Conservation (phyloP, 2,888 invertebrate species). For the Cataglyphis livida region DNA sequence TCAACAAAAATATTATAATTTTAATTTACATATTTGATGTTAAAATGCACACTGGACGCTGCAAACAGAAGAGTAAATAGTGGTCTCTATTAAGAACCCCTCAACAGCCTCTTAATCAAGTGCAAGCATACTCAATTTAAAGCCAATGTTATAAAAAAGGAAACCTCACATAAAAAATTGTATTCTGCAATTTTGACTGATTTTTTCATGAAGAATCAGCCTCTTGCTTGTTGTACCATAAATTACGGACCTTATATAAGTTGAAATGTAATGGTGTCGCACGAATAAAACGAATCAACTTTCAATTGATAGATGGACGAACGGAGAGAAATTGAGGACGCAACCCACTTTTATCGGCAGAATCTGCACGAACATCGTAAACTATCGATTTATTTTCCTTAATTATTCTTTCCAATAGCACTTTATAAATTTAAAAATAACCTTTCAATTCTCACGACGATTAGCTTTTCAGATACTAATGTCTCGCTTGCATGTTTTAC, state of each 20-base stretch:
- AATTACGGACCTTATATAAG: background rate
- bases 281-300: conserved; percentile 47
- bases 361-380: conserved; percentile 53
- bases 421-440: conserved; percentile 16
- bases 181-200: too few relatives aligned
- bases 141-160: too few relatives aligned
- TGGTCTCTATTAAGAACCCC: too few relatives aligned
- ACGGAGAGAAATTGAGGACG: conserved; percentile 67
- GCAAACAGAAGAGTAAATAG: too few relatives aligned
- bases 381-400: conserved; percentile 50
- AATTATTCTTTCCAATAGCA: conserved; percentile 29
- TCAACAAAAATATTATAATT: too few relatives aligned
- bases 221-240: too few relatives aligned
- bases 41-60: too few relatives aligned
- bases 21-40: too few relatives aligned
- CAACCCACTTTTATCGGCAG: conserved; percentile 69
- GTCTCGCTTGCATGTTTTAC: background rate
- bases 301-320: conserved; percentile 68
- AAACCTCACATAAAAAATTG: too few relatives aligned
- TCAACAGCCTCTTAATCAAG: too few relatives aligned
- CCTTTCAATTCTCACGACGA: background rate
- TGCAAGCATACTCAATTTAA: too few relatives aligned
- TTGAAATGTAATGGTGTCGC: conserved; percentile 9
- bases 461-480: background rate
- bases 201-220: too few relatives aligned